phyloP scores from a whole-genome alignment of 2,113 vertebrate genomes.

The Triplophysa rosa region DNA sequence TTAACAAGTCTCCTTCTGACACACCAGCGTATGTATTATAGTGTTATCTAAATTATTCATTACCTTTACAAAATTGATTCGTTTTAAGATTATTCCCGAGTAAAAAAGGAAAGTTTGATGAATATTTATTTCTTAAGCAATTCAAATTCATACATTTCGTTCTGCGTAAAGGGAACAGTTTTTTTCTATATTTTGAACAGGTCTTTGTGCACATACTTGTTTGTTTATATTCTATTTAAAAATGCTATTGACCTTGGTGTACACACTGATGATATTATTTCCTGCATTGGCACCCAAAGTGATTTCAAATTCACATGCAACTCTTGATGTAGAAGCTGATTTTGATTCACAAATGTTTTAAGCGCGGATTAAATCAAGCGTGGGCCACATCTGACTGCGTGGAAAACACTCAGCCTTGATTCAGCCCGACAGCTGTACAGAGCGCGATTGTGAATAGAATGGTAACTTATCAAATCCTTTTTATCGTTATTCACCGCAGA shows the following conservation, averaged over 20 bases:
- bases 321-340: constrained; percentile 7
- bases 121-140: constrained; percentile 29
- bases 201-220: neutral
- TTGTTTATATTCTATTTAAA: constrained; percentile 15
- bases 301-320: constrained; percentile 19
- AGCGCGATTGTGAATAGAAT: constrained; percentile 31
- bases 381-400: constrained; percentile 25
- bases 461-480: constrained; percentile 41
- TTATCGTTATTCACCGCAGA: constrained; percentile 45
- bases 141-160: neutral
- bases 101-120: constrained; percentile 20
- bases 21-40: constrained; percentile 15
- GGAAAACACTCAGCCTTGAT: constrained; percentile 22
- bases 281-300: neutral
- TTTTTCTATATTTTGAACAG: neutral
- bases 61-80: constrained; percentile 18
- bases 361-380: constrained; percentile 38
- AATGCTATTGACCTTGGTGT: neutral
- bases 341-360: constrained; percentile 34
- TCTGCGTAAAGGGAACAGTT: neutral
- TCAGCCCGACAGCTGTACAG: constrained; percentile 38
- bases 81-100: constrained; percentile 14
- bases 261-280: constrained; percentile 5
- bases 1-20: constrained; percentile 15
- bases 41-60: constrained; percentile 11